Evolutionary conservation across 2,888 invertebrate genomes (phyloP).

Genomic region (Poecilus cupreus): DNA sequence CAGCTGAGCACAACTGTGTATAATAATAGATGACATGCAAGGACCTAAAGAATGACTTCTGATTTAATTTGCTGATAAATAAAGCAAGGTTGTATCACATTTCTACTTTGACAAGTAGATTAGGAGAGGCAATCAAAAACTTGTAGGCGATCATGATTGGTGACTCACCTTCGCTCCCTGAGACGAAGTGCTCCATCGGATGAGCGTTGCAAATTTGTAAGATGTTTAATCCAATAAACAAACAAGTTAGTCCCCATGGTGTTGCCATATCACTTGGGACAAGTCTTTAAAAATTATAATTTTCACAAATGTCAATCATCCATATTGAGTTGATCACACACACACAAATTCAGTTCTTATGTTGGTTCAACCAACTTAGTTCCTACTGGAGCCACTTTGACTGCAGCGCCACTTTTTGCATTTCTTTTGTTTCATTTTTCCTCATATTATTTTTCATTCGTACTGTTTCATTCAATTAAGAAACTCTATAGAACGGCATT

Average conservation of each 20-base stretch:
- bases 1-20: background rate
- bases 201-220: slow-evolving; percentile 71
- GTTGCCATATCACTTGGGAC: slow-evolving; percentile 64
- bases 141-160: slow-evolving; percentile 64
- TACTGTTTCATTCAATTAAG: background rate
- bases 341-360: slow-evolving; percentile 54
- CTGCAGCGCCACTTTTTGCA: background rate
- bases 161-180: slow-evolving; percentile 71
- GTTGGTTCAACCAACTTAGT: slow-evolving; percentile 25
- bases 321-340: slow-evolving; percentile 59
- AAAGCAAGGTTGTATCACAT: slow-evolving; percentile 33
- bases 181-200: slow-evolving; percentile 69
- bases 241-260: slow-evolving; percentile 69
- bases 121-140: slow-evolving; percentile 61
- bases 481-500: background rate
- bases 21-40: background rate
- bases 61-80: slow-evolving; percentile 23
- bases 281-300: slow-evolving; percentile 57
- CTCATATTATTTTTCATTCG: slow-evolving; percentile 10
- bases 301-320: slow-evolving; percentile 58
- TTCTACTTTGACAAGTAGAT: slow-evolving; percentile 36
- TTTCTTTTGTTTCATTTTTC: background rate
- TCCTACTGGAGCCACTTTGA: background rate
- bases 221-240: slow-evolving; percentile 68
- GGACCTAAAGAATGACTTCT: slow-evolving; percentile 2